Conservation (phyloP, 1,140 invertebrate species). For the Drosophila navojoa region DNA sequence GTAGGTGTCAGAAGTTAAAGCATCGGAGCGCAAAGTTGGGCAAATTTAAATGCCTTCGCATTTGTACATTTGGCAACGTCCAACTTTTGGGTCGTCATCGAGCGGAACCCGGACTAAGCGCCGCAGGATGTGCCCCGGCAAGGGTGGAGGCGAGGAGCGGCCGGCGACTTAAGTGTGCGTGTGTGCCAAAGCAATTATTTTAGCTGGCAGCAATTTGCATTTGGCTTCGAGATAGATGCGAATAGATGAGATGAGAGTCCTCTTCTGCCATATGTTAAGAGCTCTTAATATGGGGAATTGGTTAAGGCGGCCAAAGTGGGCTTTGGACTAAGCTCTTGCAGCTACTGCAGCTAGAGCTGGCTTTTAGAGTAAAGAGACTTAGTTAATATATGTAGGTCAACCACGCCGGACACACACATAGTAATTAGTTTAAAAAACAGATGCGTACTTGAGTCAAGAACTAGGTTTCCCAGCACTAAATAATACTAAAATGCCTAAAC, state of each 20-base stretch:
- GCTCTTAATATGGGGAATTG: not conserved
- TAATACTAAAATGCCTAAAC: too few species aligned
- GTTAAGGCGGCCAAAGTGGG: not conserved
- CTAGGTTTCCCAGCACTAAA: too few species aligned
- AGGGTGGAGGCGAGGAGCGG: too few species aligned
- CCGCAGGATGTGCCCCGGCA: not conserved
- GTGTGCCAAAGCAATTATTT: conserved; percentile 80
- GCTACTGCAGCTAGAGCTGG: too few species aligned
- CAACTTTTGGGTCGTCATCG: conserved; percentile 62
- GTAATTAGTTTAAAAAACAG: too few species aligned
- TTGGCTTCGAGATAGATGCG: conserved; percentile 29
- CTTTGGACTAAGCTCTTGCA: not conserved
- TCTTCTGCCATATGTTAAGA: not conserved
- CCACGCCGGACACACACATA: not conserved
- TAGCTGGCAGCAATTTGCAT: conserved; percentile 77
- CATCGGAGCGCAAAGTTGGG: conserved; percentile 75
- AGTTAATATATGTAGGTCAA: not conserved
- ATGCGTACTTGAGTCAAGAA: too few species aligned
- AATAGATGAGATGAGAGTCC: conserved; percentile 48
- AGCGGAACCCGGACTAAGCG: conserved; percentile 18
- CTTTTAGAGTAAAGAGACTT: too few species aligned
- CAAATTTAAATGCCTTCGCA: conserved; percentile 76
- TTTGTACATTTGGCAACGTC: conserved; percentile 70
- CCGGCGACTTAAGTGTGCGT: conserved; percentile 24
- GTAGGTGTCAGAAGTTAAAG: conserved; percentile 82